These are phyloP conservation scores for Urechis unicinctus DNA, from an alignment of 2,888 invertebrate species.

Conservation along the genomic window DNA sequence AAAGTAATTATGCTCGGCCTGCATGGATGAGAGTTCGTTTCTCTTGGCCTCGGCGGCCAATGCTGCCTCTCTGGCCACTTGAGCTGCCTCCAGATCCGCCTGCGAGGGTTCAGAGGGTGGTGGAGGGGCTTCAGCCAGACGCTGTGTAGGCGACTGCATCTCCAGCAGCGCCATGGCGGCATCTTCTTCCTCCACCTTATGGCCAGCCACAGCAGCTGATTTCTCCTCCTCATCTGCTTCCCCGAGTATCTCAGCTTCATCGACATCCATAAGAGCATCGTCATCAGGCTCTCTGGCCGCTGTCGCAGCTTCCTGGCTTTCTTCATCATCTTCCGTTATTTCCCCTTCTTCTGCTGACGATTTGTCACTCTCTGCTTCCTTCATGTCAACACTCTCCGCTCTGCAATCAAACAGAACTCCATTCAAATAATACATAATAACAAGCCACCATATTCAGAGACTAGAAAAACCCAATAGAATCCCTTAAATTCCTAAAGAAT, in stretches of 20 bases:
- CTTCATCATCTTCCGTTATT: slow-evolving; percentile 21
- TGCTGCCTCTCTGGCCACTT: neutral
- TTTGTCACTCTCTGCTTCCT: no score
- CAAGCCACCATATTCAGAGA: no score
- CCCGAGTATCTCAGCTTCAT: slow-evolving; percentile 2
- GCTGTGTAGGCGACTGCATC: slow-evolving; percentile 10
- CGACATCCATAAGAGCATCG: slow-evolving; percentile 16
- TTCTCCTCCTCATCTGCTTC: slow-evolving; percentile 1
- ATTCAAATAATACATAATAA: no score
- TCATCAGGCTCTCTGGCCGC: slow-evolving; percentile 21
- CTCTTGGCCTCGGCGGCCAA: neutral
- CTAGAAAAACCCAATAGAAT: no score
- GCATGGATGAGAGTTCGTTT: no score
- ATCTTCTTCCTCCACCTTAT: slow-evolving; percentile 7
- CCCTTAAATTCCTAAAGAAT: no score
- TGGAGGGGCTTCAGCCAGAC: neutral
- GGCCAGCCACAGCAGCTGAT: neutral
- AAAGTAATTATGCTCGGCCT: slow-evolving; percentile 44
- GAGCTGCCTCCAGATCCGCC: neutral
- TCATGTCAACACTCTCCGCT: neutral
- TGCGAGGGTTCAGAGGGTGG: neutral
- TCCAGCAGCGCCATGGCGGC: slow-evolving; percentile 14
- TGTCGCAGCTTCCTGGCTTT: slow-evolving; percentile 23
- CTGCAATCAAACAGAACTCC: neutral
- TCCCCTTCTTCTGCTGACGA: no score